Conservation (phyloP, 37 sponge, comb jelly and placozoan genomes). For the Axinella damicornis region DNA sequence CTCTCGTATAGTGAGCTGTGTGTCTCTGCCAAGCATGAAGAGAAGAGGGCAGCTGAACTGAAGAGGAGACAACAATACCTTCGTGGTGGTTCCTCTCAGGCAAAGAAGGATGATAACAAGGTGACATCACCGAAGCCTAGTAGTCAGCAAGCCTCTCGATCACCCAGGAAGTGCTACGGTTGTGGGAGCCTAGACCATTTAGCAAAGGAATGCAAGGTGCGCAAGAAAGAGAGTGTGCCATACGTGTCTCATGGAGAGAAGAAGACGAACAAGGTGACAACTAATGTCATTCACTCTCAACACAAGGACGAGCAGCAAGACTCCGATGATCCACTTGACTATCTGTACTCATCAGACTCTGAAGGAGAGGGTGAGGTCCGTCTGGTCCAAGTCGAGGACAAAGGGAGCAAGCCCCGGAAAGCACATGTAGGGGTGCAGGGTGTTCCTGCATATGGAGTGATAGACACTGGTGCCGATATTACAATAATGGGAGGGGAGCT, state of each 20-base stretch:
- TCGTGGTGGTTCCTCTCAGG: too few species aligned
- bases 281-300: neutral
- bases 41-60: too few species aligned
- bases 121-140: too few species aligned
- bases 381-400: slow-evolving; percentile 12
- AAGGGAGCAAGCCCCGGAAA: neutral
- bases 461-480: neutral
- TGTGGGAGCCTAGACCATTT: slow-evolving; percentile 2
- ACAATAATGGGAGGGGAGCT: slow-evolving; percentile 6
- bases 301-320: neutral
- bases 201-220: neutral
- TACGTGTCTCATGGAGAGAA: too few species aligned
- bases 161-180: slow-evolving; percentile 4
- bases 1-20: slow-evolving; percentile 19
- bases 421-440: neutral
- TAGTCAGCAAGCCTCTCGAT: too few species aligned
- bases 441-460: neutral
- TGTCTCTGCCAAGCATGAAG: too few species aligned
- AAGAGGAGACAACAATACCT: too few species aligned
- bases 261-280: neutral
- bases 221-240: slow-evolving; percentile 6
- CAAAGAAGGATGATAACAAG: neutral
- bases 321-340: neutral
- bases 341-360: neutral
- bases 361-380: slow-evolving; percentile 7